phyloP scores from a whole-genome alignment of 2,888 invertebrate species.

The Dasysyrphus tricinctus region DNA sequence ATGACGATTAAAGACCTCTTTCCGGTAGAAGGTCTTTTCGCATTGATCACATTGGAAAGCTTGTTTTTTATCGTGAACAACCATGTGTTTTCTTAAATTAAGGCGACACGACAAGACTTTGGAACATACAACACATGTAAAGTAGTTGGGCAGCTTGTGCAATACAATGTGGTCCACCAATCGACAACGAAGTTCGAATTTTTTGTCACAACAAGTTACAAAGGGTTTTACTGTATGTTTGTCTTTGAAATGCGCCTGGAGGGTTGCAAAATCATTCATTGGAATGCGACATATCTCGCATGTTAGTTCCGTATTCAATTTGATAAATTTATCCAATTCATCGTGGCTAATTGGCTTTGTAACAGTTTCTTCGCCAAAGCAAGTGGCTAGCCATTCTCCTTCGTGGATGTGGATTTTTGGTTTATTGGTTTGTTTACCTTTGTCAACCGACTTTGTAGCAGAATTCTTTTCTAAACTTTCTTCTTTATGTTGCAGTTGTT shows the following conservation, averaged over 20 bases:
- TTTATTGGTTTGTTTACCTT: not conserved
- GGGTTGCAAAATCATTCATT: slow-evolving; percentile 77
- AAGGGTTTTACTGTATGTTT: slow-evolving; percentile 79
- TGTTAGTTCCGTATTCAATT: slow-evolving; percentile 78
- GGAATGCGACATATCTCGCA: slow-evolving; percentile 79
- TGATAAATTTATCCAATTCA: slow-evolving; percentile 79
- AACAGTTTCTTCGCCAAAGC: slow-evolving; percentile 17
- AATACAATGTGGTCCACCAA: slow-evolving; percentile 80
- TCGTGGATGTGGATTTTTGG: slow-evolving; percentile 7
- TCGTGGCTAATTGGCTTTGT: slow-evolving; percentile 16
- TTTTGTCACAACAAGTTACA: slow-evolving; percentile 80
- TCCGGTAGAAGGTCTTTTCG: slow-evolving; percentile 79
- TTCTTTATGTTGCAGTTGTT: not conserved
- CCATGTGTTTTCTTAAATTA: slow-evolving; percentile 78
- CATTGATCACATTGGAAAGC: slow-evolving; percentile 79
- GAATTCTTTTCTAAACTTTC: not conserved
- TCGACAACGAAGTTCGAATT: slow-evolving; percentile 78
- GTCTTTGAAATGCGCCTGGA: slow-evolving; percentile 77
- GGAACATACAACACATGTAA: slow-evolving; percentile 79
- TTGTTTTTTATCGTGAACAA: slow-evolving; percentile 78
- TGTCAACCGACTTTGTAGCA: not conserved
- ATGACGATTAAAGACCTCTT: slow-evolving; percentile 78
- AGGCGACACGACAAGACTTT: slow-evolving; percentile 78
- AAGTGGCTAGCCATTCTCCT: slow-evolving; percentile 24
- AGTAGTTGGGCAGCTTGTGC: slow-evolving; percentile 80